phyloP scores from a whole-genome alignment of 1,140 invertebrate species.

The Tetramorium simillimum region DNA sequence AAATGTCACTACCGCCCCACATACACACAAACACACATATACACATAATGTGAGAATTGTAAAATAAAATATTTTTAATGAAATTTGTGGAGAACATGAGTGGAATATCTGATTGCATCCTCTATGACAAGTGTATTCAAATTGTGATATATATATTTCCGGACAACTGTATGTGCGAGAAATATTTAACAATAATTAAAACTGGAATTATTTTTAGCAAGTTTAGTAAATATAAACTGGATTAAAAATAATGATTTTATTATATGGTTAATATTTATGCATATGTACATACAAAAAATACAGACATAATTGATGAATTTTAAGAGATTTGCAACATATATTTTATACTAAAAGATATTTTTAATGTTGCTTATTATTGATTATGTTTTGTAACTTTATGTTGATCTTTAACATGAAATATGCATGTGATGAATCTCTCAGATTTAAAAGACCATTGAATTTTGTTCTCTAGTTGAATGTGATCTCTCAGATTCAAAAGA shows the following conservation, averaged over 20 bases:
- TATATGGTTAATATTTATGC: not conserved
- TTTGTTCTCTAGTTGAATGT: not conserved
- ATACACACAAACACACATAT: no score
- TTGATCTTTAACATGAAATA: not conserved
- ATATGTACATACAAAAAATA: not conserved
- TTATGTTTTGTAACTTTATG: not conserved
- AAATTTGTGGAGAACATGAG: conserved; percentile 25
- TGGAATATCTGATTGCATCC: conserved; percentile 1
- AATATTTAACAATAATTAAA: not conserved
- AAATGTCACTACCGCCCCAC: conserved; percentile 1
- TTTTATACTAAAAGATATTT: not conserved
- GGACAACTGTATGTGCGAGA: not conserved
- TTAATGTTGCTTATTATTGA: not conserved
- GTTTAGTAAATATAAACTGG: not conserved
- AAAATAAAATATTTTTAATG: conserved; percentile 44
- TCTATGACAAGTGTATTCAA: not conserved
- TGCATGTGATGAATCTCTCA: not conserved
- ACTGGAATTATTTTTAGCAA: not conserved
- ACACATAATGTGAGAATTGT: not conserved
- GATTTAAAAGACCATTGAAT: no score
- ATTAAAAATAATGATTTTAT: not conserved
- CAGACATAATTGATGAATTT: not conserved
- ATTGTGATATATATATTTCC: not conserved
- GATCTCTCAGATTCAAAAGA: no score
- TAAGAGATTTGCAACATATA: not conserved